Percentiles rank a stretch among this genome's conserved stretches.
These are phyloP conservation scores for Mya arenaria DNA, from an alignment of 1,140 invertebrate genomes.

Conservation along the genomic window DNA sequence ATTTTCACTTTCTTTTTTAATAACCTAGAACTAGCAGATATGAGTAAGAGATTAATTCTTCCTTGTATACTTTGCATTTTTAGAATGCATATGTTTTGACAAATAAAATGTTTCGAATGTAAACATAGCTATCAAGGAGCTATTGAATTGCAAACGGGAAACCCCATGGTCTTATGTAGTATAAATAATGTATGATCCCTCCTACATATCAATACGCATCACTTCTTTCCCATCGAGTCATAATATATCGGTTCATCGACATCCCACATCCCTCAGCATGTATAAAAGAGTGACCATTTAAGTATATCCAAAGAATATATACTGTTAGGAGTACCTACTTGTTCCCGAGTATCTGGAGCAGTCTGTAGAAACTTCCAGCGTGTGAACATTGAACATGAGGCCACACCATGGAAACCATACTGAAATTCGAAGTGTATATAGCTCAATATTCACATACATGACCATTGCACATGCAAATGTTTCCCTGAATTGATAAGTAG, in stretches of 20 bases:
- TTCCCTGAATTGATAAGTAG: too few species aligned
- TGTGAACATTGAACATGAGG: neutral
- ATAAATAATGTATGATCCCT: neutral
- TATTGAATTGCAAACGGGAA: too few species aligned
- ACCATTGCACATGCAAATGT: too few species aligned
- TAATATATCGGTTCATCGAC: neutral
- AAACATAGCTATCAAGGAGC: too few species aligned
- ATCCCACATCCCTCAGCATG: neutral
- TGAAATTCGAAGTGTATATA: neutral
- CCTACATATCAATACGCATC: neutral
- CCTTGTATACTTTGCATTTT: too few species aligned
- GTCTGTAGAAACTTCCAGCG: constrained; percentile 11
- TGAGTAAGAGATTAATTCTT: too few species aligned
- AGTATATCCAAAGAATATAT: neutral
- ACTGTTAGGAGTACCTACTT: neutral
- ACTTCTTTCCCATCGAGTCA: neutral
- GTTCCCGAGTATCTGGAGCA: constrained; percentile 20
- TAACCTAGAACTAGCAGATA: too few species aligned
- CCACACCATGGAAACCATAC: constrained; percentile 49
- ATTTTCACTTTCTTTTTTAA: too few species aligned
- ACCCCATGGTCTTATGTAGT: neutral
- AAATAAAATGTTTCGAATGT: too few species aligned
- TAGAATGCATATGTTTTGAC: too few species aligned
- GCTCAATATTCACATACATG: too few species aligned
- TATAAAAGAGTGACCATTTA: neutral